Conservation (phyloP, 2,113 vertebrate genomes). For the Mellivora capensis region DNA sequence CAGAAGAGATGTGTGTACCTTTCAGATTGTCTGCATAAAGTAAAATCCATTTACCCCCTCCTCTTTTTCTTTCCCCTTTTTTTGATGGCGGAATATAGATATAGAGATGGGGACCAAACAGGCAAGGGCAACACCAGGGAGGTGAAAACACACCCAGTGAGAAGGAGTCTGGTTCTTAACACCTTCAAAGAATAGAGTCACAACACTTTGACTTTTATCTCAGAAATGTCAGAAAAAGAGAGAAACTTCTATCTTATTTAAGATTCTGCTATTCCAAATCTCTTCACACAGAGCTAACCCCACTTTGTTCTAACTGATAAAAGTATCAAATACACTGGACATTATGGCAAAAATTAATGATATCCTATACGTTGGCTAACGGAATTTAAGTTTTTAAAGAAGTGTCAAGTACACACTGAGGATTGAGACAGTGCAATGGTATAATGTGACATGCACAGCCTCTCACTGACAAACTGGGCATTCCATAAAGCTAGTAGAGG, state of each 20-base stretch:
- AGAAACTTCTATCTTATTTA: background rate
- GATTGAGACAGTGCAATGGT: background rate
- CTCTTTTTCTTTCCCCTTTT: background rate
- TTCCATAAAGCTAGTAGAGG: background rate
- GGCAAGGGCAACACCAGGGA: background rate
- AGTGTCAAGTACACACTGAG: background rate
- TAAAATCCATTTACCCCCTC: background rate
- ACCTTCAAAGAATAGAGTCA: background rate
- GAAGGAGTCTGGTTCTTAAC: accelerated
- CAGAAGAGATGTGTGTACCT: background rate
- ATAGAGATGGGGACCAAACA: background rate
- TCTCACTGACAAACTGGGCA: background rate
- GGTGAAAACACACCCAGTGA: background rate
- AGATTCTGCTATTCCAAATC: background rate
- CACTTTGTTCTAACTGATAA: background rate
- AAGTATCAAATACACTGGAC: background rate
- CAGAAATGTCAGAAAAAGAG: background rate
- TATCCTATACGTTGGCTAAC: too few species aligned
- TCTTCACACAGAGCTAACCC: background rate
- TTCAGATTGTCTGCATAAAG: background rate
- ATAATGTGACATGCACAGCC: background rate
- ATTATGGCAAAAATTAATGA: too few species aligned
- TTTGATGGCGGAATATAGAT: background rate
- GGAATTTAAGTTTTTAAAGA: background rate
- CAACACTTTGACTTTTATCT: background rate